These are phyloP conservation scores for Parasteatoda tepidariorum DNA, from an alignment of 1,140 invertebrate species.

Conservation along the genomic window DNA sequence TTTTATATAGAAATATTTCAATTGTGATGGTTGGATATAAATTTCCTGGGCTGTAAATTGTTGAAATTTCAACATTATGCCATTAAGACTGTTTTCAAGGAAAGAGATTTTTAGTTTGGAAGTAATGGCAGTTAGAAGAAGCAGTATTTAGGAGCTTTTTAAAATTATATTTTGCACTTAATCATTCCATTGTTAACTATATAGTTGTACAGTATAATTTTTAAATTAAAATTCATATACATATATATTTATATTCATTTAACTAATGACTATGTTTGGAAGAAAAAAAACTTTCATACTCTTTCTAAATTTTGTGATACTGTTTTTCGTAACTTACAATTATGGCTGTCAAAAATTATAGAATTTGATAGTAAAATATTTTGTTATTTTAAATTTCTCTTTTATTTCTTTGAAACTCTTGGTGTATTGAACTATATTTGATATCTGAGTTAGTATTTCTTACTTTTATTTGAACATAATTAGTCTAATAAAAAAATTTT, in stretches of 20 bases:
- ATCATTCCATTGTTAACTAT: conserved; percentile 52
- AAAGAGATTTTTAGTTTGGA: background rate
- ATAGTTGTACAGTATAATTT: conserved; percentile 38
- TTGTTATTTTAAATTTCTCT: too few relatives aligned
- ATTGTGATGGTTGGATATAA: background rate
- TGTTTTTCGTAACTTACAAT: conserved; percentile 36
- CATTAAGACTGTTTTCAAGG: background rate
- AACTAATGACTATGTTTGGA: conserved; percentile 31
- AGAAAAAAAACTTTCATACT: conserved; percentile 39
- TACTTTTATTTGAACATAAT: too few relatives aligned
- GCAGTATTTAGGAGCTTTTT: conserved; percentile 47
- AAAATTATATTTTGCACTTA: conserved; percentile 56
- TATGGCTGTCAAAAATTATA: conserved; percentile 36
- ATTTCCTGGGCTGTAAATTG: background rate
- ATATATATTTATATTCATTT: conserved; percentile 15
- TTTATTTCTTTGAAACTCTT: too few relatives aligned
- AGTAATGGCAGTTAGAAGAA: conserved; percentile 20
- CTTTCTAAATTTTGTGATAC: conserved; percentile 51
- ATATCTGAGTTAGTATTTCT: too few relatives aligned
- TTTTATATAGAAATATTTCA: background rate
- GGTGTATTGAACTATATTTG: too few relatives aligned
- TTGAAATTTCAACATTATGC: background rate
- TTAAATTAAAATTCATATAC: conserved; percentile 40
- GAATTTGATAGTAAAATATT: background rate
- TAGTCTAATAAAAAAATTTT: too few relatives aligned